A percentile compares a stretch with the other conserved stretches of the same genome.
Conservation (phyloP, 2,113 vertebrate species). For the Ramphastos sulfuratus region DNA sequence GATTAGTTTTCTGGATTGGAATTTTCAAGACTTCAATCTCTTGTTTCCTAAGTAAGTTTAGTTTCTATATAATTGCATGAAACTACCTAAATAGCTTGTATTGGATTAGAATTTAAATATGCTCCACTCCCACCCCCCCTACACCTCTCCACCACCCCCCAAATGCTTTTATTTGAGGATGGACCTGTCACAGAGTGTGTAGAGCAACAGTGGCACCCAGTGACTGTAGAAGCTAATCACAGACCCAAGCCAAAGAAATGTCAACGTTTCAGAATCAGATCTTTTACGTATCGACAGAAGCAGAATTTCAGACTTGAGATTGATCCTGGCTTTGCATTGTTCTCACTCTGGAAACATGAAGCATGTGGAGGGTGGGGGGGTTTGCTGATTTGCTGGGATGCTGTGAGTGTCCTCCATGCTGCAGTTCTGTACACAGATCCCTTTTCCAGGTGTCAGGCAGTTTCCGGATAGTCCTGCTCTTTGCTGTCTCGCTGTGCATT, state of each 20-base stretch:
- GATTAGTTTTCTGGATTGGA: slow-evolving; percentile 59
- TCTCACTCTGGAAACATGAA: neutral
- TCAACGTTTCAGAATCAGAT: neutral
- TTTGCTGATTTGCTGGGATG: rapidly evolving
- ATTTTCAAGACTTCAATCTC: slow-evolving; percentile 49
- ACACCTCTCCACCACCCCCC: no score
- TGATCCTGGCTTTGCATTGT: neutral
- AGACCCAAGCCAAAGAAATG: neutral
- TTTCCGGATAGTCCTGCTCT: slow-evolving; percentile 87
- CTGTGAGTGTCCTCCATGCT: rapidly evolving
- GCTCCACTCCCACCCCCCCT: neutral
- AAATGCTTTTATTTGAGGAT: neutral
- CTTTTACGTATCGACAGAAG: neutral
- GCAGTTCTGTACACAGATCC: neutral
- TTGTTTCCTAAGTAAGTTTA: neutral
- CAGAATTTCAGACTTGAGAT: neutral
- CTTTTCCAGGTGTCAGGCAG: slow-evolving; percentile 81
- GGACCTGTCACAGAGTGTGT: neutral
- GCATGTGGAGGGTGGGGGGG: rapidly evolving
- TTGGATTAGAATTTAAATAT: slow-evolving; percentile 39
- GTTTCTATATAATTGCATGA: slow-evolving; percentile 51
- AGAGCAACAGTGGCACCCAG: slow-evolving; percentile 70
- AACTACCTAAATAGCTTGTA: slow-evolving; percentile 21
- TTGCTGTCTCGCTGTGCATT: slow-evolving; percentile 88
- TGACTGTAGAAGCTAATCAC: slow-evolving; percentile 38